Evolutionary conservation across 2,888 invertebrate species (phyloP), one percentile per base, ranked within the genome.

Genomic region (Minunthozetes semirufus): DNA sequence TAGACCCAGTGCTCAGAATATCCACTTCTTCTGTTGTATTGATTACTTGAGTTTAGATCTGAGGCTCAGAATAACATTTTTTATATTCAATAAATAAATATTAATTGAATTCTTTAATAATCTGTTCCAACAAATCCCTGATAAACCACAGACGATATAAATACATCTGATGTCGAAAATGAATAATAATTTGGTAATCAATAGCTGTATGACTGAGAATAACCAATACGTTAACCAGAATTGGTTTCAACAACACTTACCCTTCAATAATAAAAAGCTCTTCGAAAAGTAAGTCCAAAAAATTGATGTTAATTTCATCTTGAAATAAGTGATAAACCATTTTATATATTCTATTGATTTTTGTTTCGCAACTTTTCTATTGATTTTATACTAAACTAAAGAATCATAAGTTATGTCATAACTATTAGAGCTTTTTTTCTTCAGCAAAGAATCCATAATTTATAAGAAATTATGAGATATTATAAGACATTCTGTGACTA

Each of bases 231-330:
- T 46, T 19, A 46, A 68, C 46, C 68, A 68, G n/a, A 68, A 68
- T 68, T 68, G 68, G 68, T 68, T 68, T 22, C 42, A 68, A 46
- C 68, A 68, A 25, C 68, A 68, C 33, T 38, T 66, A 19, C 66
- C 33, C 1, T 68, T 68, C 68, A 66, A 33, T 38, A 46, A 68
- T 22, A 68, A 68, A 22, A 68, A 68, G n/a, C 25, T 68, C 22
- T 68, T 46, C 19, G 42, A 42, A 68, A 68, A 46, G 68, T 68
- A 68, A 68, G 68, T 63, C 22, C 25, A 25, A n/a, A 38, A n/a
- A 38, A 4, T 56, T 50, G 11, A 11, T n/a, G 6, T 53, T 53
- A 22, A 53, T 53, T 53, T 53, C 4, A 22, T 15, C 15, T 13
- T 50, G 17, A 50, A 4, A 17, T 50, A 17, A 13, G 15, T 50